Evolutionary conservation across 2,888 invertebrate genomes (phyloP), one percentile per base, ranked within the genome.

Genomic region (Thyatira batis): DNA sequence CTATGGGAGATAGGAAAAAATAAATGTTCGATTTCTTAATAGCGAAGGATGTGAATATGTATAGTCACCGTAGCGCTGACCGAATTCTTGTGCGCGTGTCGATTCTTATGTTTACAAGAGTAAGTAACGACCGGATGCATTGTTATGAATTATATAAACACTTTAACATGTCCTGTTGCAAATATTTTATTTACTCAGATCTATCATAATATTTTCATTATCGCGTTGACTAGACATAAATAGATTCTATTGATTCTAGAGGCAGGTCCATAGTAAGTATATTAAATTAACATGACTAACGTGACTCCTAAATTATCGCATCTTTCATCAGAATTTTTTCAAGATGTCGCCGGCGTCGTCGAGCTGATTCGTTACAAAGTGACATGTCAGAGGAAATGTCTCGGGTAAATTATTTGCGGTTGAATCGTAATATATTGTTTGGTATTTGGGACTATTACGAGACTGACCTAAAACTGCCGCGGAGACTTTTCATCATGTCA

Each of bases 401-500:
- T 66, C 51, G 55, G 65, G 62, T 69, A 67, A 76, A 75, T 23
- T 71, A 74, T 73, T 72, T 72, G 67, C 56, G 62, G 56, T 60
- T 44, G 67, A 67, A 71, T 61, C 52, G 65, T 73, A 58, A 63
- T 63, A 64, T 76, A 77, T 78, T 76, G 70, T 76, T 75, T 58
- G 80, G 77, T 76, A 83, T 87, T 78, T 78, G 74, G 78, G 78
- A 84, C 77, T 82, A 79, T 82, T 80, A 72, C 75, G 73, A 63
- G 82, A 58, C 63, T 86, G 89, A 90, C 89, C 89, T 74, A 88
- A 89, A 89, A 89, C 83, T 86, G 88, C 85, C 87, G 75, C 65
- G 56, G 71, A 71, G 73, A 73, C 73, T 80, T 80, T 82, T 75
- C 79, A 74, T 78, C 79, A 58, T 82, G 86, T 81, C 81, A 82